These are phyloP conservation scores for Corythoichthys intestinalis DNA, from an alignment of 2,113 vertebrate species.

Conservation along the genomic window DNA sequence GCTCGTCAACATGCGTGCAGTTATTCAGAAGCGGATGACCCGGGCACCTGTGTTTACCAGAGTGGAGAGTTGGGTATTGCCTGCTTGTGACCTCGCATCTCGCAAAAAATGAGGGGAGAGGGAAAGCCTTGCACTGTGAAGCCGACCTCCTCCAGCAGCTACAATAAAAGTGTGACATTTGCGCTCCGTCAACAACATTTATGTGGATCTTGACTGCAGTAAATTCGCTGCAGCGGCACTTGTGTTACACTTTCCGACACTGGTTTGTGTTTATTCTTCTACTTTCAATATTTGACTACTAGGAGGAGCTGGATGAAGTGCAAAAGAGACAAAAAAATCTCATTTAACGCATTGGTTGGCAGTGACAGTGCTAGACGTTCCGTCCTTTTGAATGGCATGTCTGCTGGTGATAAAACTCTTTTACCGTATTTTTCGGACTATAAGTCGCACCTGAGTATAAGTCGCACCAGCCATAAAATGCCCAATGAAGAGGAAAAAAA, in stretches of 20 bases:
- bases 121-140: background rate
- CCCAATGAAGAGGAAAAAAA: no score
- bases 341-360: no score
- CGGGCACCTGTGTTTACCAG: constrained; percentile 34
- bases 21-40: constrained; percentile 30
- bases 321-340: no score
- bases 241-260: background rate
- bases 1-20: constrained; percentile 28
- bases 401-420: no score
- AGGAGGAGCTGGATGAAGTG: no score
- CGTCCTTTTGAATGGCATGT: no score
- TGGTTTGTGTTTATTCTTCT: background rate
- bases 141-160: background rate
- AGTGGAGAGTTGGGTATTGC: constrained; percentile 20
- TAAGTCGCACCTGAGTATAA: no score
- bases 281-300: background rate
- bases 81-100: background rate
- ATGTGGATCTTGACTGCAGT: background rate
- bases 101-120: background rate
- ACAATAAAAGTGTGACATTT: background rate
- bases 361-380: no score
- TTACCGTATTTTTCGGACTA: no score
- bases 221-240: background rate
- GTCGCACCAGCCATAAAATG: no score
- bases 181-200: background rate